Evolutionary conservation across 2,797 vertebrate genomes (phyloP).

Genomic region (Salmo trutta): DNA sequence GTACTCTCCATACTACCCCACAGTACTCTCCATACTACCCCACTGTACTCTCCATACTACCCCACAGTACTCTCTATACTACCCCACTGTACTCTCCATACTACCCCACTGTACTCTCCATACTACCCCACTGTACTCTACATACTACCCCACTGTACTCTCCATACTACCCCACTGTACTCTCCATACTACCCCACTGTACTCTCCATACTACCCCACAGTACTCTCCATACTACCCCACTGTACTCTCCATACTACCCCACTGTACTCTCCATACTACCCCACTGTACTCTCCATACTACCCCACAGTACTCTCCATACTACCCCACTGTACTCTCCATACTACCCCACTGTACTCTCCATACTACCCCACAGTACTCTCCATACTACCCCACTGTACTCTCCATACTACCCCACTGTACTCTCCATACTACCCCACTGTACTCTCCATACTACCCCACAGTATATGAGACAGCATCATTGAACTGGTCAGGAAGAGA

Average conservation of each 20-base stretch:
- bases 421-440: neutral
- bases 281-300: neutral
- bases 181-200: neutral
- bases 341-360: neutral
- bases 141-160: too few relatives aligned
- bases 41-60: too few relatives aligned
- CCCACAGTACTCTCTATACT: neutral
- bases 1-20: neutral
- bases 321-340: neutral
- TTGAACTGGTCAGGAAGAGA: neutral
- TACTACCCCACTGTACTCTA: neutral
- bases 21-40: neutral
- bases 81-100: too few relatives aligned
- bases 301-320: too few relatives aligned
- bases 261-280: too few relatives aligned
- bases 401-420: neutral
- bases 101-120: neutral
- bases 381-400: neutral
- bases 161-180: neutral
- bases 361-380: too few relatives aligned
- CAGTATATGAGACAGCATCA: neutral
- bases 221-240: neutral
- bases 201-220: neutral
- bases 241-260: neutral
- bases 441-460: neutral